These are phyloP conservation scores for Blennius ocellaris DNA, from an alignment of 2,113 vertebrate genomes.

Conservation along the genomic window DNA sequence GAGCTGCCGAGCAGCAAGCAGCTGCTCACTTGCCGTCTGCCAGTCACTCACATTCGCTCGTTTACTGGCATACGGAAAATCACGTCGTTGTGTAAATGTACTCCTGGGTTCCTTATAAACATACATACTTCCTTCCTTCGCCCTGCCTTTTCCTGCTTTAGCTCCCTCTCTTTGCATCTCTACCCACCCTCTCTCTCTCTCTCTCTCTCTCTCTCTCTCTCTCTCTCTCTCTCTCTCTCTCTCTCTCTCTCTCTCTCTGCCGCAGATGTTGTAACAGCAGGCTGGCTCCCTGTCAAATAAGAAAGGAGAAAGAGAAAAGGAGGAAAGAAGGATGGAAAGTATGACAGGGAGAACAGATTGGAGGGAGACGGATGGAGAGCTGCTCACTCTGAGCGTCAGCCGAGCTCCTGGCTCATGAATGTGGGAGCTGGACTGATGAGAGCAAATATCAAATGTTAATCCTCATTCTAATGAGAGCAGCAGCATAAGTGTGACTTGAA, in stretches of 20 bases:
- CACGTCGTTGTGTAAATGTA: conserved; percentile 53
- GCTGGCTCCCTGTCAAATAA: conserved; percentile 65
- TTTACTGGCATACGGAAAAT: conserved; percentile 72
- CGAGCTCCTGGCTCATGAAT: conserved; percentile 16
- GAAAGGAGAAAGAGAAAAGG: conserved; percentile 28
- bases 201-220: no score
- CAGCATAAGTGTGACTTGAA: conserved; percentile 2
- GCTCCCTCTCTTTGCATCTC: conserved; percentile 1
- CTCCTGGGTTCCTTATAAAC: conserved; percentile 57
- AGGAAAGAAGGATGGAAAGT: conserved; percentile 32
- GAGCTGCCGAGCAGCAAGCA: conserved; percentile 56
- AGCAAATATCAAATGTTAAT: conserved; percentile 20
- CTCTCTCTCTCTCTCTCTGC: conserved; percentile 23
- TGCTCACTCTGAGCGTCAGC: conserved; percentile 7
- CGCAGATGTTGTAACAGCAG: conserved; percentile 79
- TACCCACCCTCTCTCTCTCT: conserved; percentile 4
- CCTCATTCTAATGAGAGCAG: not conserved
- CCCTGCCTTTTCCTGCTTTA: conserved; percentile 9
- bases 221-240: conserved; percentile 3
- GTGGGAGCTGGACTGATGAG: conserved; percentile 1
- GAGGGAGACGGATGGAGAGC: conserved; percentile 37
- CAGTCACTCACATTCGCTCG: conserved; percentile 57
- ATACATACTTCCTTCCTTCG: conserved; percentile 37
- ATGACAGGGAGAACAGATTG: conserved; percentile 61
- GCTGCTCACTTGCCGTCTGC: conserved; percentile 63